Percentiles rank a stretch among this genome's conserved stretches.
These are phyloP conservation scores for Chaetodon trifascialis DNA, from an alignment of 2,113 vertebrate species.

Conservation along the genomic window DNA sequence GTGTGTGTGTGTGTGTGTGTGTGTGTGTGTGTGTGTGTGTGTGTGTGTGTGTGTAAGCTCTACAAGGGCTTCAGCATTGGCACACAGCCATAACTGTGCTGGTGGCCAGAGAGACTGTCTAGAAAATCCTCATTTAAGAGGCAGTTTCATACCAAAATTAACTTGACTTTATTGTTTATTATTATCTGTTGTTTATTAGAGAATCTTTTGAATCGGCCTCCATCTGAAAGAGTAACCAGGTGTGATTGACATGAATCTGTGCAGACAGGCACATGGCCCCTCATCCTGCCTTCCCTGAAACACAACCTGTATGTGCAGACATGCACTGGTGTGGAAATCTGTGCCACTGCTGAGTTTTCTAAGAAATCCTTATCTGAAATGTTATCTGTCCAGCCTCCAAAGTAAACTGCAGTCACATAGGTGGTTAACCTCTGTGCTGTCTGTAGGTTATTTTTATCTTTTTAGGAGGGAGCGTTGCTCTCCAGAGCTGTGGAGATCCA, in stretches of 20 bases:
- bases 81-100: slow-evolving; percentile 20
- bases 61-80: slow-evolving; percentile 42
- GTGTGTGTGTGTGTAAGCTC: slow-evolving; percentile 15
- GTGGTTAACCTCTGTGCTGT: slow-evolving; percentile 76
- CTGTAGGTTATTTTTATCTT: slow-evolving; percentile 74
- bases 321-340: slow-evolving; percentile 47
- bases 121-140: slow-evolving; percentile 22
- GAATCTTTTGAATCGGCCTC: background rate
- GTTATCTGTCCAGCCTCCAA: slow-evolving; percentile 66
- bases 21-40: background rate
- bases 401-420: slow-evolving; percentile 74
- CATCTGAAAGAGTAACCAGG: background rate
- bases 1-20: slow-evolving; percentile 15
- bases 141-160: slow-evolving; percentile 15
- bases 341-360: slow-evolving; percentile 69
- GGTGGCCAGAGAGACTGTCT: slow-evolving; percentile 16
- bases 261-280: background rate
- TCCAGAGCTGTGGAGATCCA: slow-evolving; percentile 14
- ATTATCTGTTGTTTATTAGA: background rate
- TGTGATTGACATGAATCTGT: slow-evolving; percentile 4
- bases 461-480: slow-evolving; percentile 32
- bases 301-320: slow-evolving; percentile 14
- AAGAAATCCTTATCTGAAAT: slow-evolving; percentile 74
- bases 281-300: slow-evolving; percentile 12
- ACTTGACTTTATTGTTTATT: background rate